phyloP scores from a whole-genome alignment of 2,113 vertebrate species.

The Physeter macrocephalus region DNA sequence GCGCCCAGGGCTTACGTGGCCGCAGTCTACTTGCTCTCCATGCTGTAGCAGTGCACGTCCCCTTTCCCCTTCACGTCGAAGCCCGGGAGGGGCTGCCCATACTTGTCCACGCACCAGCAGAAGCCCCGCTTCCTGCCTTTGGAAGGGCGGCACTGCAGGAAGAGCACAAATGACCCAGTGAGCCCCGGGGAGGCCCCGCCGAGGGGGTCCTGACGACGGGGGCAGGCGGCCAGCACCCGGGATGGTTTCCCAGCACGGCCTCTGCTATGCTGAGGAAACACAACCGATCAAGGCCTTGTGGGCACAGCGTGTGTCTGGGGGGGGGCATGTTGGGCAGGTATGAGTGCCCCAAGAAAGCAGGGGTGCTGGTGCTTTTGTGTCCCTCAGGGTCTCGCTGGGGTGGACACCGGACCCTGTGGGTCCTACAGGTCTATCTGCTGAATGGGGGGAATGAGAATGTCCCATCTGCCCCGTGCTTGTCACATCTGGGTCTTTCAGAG shows the following conservation, averaged over 20 bases:
- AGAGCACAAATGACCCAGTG: background rate
- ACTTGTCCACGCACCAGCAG: conserved; percentile 98
- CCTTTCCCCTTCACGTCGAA: conserved; percentile 86
- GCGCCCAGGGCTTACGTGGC: conserved; percentile 53
- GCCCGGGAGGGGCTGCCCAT: conserved; percentile 90
- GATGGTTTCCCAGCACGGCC: rapidly evolving
- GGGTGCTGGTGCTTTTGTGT: rapidly evolving
- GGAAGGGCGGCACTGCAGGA: conserved; percentile 91
- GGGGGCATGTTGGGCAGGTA: rapidly evolving
- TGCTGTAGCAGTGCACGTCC: conserved; percentile 87
- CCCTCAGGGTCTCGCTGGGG: background rate
- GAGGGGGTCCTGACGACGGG: rapidly evolving
- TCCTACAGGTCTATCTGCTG: background rate
- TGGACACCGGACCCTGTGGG: background rate
- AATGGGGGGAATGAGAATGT: background rate
- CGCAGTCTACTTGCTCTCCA: conserved; percentile 86
- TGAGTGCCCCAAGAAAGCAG: background rate
- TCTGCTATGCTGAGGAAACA: background rate
- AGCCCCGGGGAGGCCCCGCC: rapidly evolving
- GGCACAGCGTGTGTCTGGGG: background rate
- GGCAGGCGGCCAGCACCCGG: background rate
- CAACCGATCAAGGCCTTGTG: background rate
- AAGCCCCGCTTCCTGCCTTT: conserved; percentile 94
- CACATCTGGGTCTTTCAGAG: background rate
- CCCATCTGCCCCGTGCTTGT: background rate